Percentiles rank a stretch among this genome's conserved stretches.
Evolutionary conservation across 1,140 invertebrate species (phyloP).

Genomic region (Zaprionus davidi): DNA sequence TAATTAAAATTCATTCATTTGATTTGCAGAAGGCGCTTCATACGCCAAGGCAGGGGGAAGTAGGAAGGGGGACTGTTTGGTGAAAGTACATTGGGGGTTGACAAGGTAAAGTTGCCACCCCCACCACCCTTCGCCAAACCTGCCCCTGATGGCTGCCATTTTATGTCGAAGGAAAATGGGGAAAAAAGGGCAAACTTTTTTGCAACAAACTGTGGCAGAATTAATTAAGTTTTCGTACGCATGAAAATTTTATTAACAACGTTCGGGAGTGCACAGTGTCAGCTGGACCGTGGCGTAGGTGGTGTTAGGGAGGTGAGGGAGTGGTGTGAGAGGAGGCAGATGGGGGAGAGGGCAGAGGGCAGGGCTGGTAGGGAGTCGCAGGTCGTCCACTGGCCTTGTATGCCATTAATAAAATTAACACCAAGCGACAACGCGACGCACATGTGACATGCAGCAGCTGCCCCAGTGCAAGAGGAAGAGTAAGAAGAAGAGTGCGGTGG

Average conservation of each 20-base stretch:
- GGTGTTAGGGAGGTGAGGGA: neutral
- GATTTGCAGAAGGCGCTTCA: constrained; percentile 52
- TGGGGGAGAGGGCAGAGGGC: neutral
- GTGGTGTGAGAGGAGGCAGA: too few relatives aligned
- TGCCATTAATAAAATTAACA: constrained; percentile 84
- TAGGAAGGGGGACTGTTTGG: neutral
- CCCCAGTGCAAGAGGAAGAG: neutral
- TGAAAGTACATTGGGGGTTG: constrained; percentile 1
- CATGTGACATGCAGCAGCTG: constrained; percentile 35
- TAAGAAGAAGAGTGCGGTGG: constrained; percentile 6
- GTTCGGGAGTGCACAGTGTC: constrained; percentile 4
- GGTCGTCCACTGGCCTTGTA: constrained; percentile 60
- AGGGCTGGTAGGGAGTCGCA: neutral
- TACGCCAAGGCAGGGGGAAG: neutral
- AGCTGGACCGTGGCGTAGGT: too few relatives aligned
- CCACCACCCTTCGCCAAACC: neutral
- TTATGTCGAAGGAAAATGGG: constrained; percentile 24
- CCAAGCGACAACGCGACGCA: constrained; percentile 44
- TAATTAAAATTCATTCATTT: constrained; percentile 82
- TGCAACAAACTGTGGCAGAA: constrained; percentile 75
- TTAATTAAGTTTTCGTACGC: constrained; percentile 82
- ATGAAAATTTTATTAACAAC: constrained; percentile 77
- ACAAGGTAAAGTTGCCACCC: constrained; percentile 25
- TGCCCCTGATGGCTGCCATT: constrained; percentile 53
- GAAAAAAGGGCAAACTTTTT: constrained; percentile 57